Base-by-base conservation (phyloP, 2,113 vertebrate species). In the Empidonax alnorum region DNA sequence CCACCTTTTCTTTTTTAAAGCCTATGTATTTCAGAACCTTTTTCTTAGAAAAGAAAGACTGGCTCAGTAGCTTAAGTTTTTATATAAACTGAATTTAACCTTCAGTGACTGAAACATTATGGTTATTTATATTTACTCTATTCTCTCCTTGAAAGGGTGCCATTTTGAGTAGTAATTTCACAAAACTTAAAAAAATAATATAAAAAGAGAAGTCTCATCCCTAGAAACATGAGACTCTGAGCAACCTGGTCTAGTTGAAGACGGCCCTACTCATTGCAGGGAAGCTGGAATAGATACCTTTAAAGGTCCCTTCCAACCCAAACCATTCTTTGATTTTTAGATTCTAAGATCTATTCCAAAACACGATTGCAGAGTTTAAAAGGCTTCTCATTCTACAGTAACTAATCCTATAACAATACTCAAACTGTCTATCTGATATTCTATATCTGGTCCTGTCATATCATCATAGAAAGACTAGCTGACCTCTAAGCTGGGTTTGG, bases 221-320 rank as follows among this genome's bases (percentile, higher is more conserved):
- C 20, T 2, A 1, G 10, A 19, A 82, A 37, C 4, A 21, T 0
- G 0, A 0, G 1, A 12, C 28, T 79, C 35, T 2, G 4, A 31
- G 4, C 7, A 52, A 31, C 6, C 20, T n/a, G 8, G 7, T 28
- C 30, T 63, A 27, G 23, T 16, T 72, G 37, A 84, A 80, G 37
- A 27, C n/a, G 8, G 30, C 5, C 3, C 42, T 47, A 9, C 2
- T 50, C 8, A 59, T 33, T 30, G 4, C 31, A 55, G 18, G 2
- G 4, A 16, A 7, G 39, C n/a, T 71, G 73, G 19, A 44, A 39
- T 50, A 25, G 27, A 7, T 56, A 30, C 15, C 19, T 39, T 44
- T 37, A 37, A 58, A 65, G 6, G 41, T 44, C 7, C 7, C 37
- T 55, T 69, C 41, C 62, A 18, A 53, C 19, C 10, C 19, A 52